Evolutionary conservation across 1,140 invertebrate species (phyloP), one percentile per base, ranked within the genome.

Genomic region (Saccostrea echinata): DNA sequence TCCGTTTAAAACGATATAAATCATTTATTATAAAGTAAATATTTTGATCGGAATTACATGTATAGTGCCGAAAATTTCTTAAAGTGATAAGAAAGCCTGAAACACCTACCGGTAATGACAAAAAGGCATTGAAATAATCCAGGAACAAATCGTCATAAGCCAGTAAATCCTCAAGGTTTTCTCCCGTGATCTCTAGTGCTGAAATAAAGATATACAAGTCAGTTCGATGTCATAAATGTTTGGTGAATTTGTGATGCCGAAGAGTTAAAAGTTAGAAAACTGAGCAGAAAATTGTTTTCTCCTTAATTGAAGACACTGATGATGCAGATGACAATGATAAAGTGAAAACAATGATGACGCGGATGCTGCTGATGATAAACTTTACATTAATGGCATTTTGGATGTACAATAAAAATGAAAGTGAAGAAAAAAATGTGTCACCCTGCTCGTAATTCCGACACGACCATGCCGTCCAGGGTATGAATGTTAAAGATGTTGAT

Each of bases 81-180:
- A 71, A 13, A 57, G 55, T 13, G 55, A 57, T 21, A 21, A 57
- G 55, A 30, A 71, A 33, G 30, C 16, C 4, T 11, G 16, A 30
- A 76, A 83, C 84, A 92, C 93, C 92, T 91, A 95, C 94, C 27
- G 94, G 94, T 43, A 94, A 89, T 27, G 91, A 89, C 13, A 95
- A 91, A 86, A 95, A 95, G 30, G 93, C 93, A 90, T 95, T 95
- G 92, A 95, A 95, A 89, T 94, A 95, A 81, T 95, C 94, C 86
- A 95, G 88, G 88, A 95, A 95, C 12, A 95, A 91, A 87, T 95
- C 95, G 91, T 95, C 95, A 88, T 95, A 95, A 13, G 94, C 92
- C 84, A 95, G 89, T 9, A 95, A 88, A 87, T 95, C 94, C 88
- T 95, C 94, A n/a, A 95, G 88, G 87, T 94, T 95, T 82, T 95